Evolutionary conservation across 1,140 invertebrate genomes (phyloP).

Genomic region (Leucophenga varia): DNA sequence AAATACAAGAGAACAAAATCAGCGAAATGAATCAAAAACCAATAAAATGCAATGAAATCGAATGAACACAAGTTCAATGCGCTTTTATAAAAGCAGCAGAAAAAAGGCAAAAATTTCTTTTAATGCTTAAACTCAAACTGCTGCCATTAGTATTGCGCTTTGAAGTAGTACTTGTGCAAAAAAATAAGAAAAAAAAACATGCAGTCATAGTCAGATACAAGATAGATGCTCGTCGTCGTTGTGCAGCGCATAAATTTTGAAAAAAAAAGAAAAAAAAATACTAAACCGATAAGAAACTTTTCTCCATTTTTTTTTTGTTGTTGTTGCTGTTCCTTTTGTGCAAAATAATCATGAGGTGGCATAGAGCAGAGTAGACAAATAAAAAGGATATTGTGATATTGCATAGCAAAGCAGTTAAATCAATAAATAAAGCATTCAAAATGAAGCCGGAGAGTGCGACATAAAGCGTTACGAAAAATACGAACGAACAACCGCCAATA

Average conservation of each 20-base stretch:
- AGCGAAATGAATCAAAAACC: constrained; percentile 42
- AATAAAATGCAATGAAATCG: constrained; percentile 42
- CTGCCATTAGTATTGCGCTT: no score
- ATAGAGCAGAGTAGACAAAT: background rate
- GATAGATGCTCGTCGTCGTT: no score
- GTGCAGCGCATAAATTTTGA: background rate
- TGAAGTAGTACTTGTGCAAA: no score
- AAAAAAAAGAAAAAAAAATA: constrained; percentile 14
- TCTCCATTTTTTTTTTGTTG: no score
- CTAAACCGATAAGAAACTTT: constrained; percentile 26
- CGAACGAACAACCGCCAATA: constrained; percentile 21
- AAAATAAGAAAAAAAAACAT: no score
- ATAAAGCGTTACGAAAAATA: background rate
- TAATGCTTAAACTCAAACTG: no score
- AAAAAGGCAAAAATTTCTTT: no score
- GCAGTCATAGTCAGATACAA: no score
- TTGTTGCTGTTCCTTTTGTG: no score
- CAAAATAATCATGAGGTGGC: background rate
- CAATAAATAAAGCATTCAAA: constrained; percentile 51
- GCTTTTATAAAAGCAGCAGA: constrained; percentile 12
- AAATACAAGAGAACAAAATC: background rate
- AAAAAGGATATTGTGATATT: constrained; percentile 23
- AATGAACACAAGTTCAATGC: constrained; percentile 28
- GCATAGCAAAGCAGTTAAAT: constrained; percentile 49
- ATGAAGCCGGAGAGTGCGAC: background rate